Percentiles rank a stretch among this genome's conserved stretches.
phyloP scores from a whole-genome alignment of 1,140 invertebrate species.

The Scaptodrosophila lebanonensis region DNA sequence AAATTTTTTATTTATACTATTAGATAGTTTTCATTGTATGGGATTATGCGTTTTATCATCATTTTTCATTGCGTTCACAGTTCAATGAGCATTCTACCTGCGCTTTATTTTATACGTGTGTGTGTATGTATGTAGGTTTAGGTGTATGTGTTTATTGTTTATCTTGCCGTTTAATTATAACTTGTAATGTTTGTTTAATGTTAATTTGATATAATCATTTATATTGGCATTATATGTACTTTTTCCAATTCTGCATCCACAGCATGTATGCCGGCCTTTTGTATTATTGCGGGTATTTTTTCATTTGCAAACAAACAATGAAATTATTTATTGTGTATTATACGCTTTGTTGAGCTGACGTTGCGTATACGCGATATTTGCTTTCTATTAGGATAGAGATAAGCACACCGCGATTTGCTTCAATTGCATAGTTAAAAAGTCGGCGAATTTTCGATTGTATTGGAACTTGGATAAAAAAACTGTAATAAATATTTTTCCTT shows the following conservation, averaged over 20 bases:
- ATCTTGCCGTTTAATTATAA: slow-evolving; percentile 37
- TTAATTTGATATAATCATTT: slow-evolving; percentile 63
- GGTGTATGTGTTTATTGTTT: slow-evolving; percentile 28
- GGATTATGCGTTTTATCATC: slow-evolving; percentile 60
- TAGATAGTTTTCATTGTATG: slow-evolving; percentile 37
- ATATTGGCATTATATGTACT: slow-evolving; percentile 23
- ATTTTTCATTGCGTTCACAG: slow-evolving; percentile 49
- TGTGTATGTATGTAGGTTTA: background rate
- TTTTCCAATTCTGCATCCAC: too few species aligned
- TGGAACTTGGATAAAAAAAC: too few species aligned
- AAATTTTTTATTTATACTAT: slow-evolving; percentile 1
- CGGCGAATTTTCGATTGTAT: too few species aligned
- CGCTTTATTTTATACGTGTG: slow-evolving; percentile 13
- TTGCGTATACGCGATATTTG: slow-evolving; percentile 22
- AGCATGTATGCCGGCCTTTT: background rate
- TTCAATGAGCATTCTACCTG: slow-evolving; percentile 41
- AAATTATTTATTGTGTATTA: slow-evolving; percentile 37
- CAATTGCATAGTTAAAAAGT: background rate
- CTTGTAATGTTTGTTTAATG: slow-evolving; percentile 55
- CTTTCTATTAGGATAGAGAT: slow-evolving; percentile 2
- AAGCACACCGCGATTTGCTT: background rate
- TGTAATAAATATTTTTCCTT: too few species aligned
- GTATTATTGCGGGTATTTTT: background rate
- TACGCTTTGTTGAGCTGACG: slow-evolving; percentile 24
- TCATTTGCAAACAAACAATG: slow-evolving; percentile 23